Conservation (phyloP, 2,888 invertebrate species). For the Syrista parreyssii region DNA sequence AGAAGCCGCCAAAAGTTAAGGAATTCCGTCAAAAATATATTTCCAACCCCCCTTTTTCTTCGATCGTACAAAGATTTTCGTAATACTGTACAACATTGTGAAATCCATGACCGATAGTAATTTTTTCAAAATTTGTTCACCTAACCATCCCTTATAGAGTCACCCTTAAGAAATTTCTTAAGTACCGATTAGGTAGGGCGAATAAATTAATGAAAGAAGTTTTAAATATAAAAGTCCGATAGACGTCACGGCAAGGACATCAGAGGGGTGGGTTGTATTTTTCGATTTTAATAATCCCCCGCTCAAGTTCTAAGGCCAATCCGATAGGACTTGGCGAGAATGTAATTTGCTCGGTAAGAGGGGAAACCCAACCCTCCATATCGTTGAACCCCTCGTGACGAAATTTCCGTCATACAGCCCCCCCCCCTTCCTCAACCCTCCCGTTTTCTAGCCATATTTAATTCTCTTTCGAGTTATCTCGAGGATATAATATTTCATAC, state of each 20-base stretch:
- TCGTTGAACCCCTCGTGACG: neutral
- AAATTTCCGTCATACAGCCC: neutral
- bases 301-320: conserved; percentile 30
- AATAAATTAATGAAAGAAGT: neutral
- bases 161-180: no score
- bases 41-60: no score
- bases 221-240: no score
- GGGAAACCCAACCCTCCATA: neutral
- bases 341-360: conserved; percentile 29
- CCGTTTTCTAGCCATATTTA: conserved; percentile 6
- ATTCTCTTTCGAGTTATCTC: conserved; percentile 15
- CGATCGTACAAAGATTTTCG: no score
- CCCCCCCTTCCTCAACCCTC: neutral
- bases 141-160: no score
- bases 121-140: no score
- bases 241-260: no score
- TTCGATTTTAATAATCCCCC: conserved; percentile 24
- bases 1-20: no score
- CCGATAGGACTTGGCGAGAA: conserved; percentile 34
- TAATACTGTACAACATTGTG: no score
- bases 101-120: no score
- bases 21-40: no score
- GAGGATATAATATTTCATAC: conserved; percentile 18
- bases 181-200: neutral
- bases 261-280: neutral